Evolutionary conservation across 1,140 invertebrate species (phyloP).

Genomic region (Globodera ellingtonae): DNA sequence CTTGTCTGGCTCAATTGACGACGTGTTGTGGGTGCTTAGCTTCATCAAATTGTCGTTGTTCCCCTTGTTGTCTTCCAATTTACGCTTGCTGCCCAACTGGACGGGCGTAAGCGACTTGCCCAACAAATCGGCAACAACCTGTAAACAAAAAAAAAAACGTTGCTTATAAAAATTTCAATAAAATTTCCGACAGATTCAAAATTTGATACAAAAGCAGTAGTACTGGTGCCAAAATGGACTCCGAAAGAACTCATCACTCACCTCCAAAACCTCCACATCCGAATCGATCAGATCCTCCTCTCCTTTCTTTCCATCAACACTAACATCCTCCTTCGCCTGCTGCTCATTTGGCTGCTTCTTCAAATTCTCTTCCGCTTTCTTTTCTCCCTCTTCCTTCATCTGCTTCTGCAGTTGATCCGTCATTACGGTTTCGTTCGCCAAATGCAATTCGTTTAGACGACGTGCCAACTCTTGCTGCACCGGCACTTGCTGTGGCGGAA

Average conservation of each 20-base stretch:
- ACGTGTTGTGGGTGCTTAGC: background rate
- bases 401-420: background rate
- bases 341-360: too few species aligned
- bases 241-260: too few species aligned
- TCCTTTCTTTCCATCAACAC: background rate
- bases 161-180: too few species aligned
- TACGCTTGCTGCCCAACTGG: slow-evolving; percentile 5
- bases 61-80: background rate
- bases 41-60: slow-evolving; percentile 2
- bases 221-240: too few species aligned
- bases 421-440: too few species aligned
- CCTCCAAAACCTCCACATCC: background rate
- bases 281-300: background rate
- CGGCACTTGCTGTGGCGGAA: too few species aligned
- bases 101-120: background rate
- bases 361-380: background rate
- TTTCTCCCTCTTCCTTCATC: background rate
- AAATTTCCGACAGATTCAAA: too few species aligned
- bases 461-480: too few species aligned
- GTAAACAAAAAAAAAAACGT: too few species aligned
- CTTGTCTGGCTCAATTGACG: background rate
- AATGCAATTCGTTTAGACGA: too few species aligned
- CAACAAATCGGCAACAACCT: background rate
- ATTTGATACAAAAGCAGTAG: too few species aligned
- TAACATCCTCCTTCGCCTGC: background rate